Evolutionary conservation across 2,113 vertebrate species (phyloP).

Genomic region (Otolemur garnettii): DNA sequence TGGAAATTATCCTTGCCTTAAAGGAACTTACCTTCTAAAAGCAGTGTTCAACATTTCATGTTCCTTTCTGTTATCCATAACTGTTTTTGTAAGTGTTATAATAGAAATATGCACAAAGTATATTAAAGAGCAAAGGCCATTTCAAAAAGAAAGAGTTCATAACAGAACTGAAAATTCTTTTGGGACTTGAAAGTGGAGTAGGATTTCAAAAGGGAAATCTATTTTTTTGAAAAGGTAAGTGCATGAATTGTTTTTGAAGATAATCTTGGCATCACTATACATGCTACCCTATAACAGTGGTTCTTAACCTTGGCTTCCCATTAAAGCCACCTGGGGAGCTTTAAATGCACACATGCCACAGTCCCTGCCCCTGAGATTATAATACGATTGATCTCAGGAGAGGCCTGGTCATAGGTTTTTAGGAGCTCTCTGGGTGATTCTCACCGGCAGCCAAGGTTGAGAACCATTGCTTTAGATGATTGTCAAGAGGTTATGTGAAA

Average conservation of each 20-base stretch:
- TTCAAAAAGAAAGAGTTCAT: background rate
- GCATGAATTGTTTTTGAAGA: background rate
- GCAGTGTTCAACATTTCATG: background rate
- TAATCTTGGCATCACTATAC: background rate
- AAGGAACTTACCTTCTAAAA: background rate
- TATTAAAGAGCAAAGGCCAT: background rate
- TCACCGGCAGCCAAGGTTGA: background rate
- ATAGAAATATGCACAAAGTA: background rate
- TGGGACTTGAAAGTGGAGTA: background rate
- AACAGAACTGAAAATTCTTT: background rate
- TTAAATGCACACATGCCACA: background rate
- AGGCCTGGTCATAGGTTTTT: background rate
- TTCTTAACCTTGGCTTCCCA: background rate
- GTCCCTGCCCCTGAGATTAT: background rate
- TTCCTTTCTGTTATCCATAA: background rate
- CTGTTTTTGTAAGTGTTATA: background rate
- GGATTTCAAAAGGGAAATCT: background rate
- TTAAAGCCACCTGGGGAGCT: background rate
- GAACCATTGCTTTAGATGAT: background rate
- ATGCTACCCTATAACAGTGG: accelerated
- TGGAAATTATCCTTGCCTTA: background rate
- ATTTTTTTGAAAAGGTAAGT: background rate
- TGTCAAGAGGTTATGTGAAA: background rate
- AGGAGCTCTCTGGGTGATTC: background rate
- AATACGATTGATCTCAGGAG: background rate